Conservation (phyloP, 2,797 vertebrate species). For the Alca torda region DNA sequence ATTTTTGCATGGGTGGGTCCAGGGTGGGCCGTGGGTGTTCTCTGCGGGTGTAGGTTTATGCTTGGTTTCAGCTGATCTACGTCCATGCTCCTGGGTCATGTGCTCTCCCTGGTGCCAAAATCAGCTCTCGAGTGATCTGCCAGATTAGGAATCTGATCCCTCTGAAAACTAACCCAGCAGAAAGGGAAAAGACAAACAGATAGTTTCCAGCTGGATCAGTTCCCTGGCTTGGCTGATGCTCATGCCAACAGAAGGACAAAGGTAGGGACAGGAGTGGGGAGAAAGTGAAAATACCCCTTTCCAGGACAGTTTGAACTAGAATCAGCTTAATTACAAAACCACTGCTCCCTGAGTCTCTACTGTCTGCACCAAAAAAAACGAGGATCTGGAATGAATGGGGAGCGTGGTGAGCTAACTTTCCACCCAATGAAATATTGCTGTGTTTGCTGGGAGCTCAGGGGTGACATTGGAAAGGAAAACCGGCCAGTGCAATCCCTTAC, state of each 20-base stretch:
- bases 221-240: slow-evolving; percentile 41
- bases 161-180: slow-evolving; percentile 51
- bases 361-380: neutral
- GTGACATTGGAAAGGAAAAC: neutral
- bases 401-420: neutral
- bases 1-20: neutral
- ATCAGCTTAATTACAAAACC: neutral
- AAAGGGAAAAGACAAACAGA: slow-evolving; percentile 58
- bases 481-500: neutral
- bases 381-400: neutral
- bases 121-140: slow-evolving; percentile 39
- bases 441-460: neutral
- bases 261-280: slow-evolving; percentile 27
- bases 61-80: slow-evolving; percentile 19
- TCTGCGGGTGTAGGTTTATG: neutral
- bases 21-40: neutral
- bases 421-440: neutral
- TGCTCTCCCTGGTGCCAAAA: slow-evolving; percentile 36
- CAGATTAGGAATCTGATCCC: slow-evolving; percentile 65
- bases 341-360: neutral
- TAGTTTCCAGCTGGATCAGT: slow-evolving; percentile 54
- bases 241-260: slow-evolving; percentile 51
- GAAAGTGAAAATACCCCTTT: slow-evolving; percentile 22
- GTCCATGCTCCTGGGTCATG: slow-evolving; percentile 13
- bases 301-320: neutral